phyloP scores from a whole-genome alignment of 2,797 vertebrate species.

The Tamandua tetradactyla region DNA sequence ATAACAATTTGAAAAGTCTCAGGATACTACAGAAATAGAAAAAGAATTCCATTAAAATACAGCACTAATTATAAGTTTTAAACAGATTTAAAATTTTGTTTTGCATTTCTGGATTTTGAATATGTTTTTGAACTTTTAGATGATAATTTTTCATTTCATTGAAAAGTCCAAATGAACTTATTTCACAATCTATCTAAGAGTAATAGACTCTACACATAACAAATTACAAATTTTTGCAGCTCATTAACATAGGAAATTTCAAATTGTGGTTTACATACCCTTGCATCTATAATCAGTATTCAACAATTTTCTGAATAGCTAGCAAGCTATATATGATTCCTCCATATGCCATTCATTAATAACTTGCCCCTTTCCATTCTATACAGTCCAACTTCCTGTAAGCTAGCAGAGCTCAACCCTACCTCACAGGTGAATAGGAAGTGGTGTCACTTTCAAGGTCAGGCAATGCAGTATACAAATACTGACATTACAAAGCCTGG shows the following conservation, averaged over 20 bases:
- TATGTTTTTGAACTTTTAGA: constrained; percentile 37
- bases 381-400: background rate
- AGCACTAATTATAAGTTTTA: constrained; percentile 56
- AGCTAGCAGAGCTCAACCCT: background rate
- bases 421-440: background rate
- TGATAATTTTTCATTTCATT: constrained; percentile 43
- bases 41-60: constrained; percentile 63
- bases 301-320: constrained; percentile 53
- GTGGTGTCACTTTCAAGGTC: background rate
- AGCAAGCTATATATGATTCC: constrained; percentile 32
- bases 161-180: constrained; percentile 50
- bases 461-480: background rate
- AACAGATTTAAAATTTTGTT: constrained; percentile 52
- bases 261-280: constrained; percentile 50
- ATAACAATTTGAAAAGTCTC: constrained; percentile 66
- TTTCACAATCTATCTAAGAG: constrained; percentile 47
- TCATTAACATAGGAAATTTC: constrained; percentile 58
- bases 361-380: constrained; percentile 14
- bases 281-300: constrained; percentile 52
- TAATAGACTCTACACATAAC: constrained; percentile 5
- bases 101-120: constrained; percentile 29
- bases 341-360: constrained; percentile 41
- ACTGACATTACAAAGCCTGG: background rate
- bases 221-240: constrained; percentile 47
- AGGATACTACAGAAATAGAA: constrained; percentile 56